A percentile compares a stretch with the other conserved stretches of the same genome.
These are phyloP conservation scores for Anoplolepis gracilipes DNA, from an alignment of 1,140 invertebrate species.

Conservation along the genomic window DNA sequence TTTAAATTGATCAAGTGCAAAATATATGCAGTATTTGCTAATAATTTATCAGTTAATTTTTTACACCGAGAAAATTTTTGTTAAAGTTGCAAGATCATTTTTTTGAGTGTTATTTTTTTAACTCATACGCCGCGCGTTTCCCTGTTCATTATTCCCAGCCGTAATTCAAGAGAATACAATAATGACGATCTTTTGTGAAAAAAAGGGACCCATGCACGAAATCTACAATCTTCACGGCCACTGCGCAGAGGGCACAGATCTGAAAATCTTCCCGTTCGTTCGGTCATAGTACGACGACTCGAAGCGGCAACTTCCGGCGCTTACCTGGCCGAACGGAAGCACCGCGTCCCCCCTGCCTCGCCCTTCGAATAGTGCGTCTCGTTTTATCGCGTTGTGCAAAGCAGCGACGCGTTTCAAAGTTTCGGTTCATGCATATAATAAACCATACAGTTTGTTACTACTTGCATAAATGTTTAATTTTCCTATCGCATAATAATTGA, in stretches of 20 bases:
- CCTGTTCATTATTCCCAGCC: neutral
- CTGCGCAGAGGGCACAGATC: constrained; percentile 66
- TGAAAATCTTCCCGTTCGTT: constrained; percentile 72
- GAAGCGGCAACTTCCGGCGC: constrained; percentile 72
- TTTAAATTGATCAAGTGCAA: too few relatives aligned
- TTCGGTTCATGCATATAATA: constrained; percentile 42
- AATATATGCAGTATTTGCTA: too few relatives aligned
- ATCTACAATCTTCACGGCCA: constrained; percentile 78
- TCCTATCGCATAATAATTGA: neutral
- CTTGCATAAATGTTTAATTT: neutral
- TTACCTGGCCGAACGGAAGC: constrained; percentile 76
- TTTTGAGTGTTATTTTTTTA: too few relatives aligned
- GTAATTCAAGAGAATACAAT: neutral
- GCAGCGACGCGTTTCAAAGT: constrained; percentile 46
- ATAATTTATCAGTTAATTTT: too few relatives aligned
- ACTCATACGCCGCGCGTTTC: neutral
- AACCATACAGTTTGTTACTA: constrained; percentile 42
- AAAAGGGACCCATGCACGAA: constrained; percentile 38
- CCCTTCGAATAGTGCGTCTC: constrained; percentile 39
- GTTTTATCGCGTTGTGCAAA: constrained; percentile 37
- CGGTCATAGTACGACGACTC: constrained; percentile 68
- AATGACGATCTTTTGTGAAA: constrained; percentile 21
- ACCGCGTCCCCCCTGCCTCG: constrained; percentile 38
- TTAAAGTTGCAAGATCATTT: too few relatives aligned
- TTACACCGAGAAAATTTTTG: too few relatives aligned